These are phyloP conservation scores for Hirtodrosophila confusa DNA, from an alignment of 2,888 invertebrate genomes.

Conservation along the genomic window DNA sequence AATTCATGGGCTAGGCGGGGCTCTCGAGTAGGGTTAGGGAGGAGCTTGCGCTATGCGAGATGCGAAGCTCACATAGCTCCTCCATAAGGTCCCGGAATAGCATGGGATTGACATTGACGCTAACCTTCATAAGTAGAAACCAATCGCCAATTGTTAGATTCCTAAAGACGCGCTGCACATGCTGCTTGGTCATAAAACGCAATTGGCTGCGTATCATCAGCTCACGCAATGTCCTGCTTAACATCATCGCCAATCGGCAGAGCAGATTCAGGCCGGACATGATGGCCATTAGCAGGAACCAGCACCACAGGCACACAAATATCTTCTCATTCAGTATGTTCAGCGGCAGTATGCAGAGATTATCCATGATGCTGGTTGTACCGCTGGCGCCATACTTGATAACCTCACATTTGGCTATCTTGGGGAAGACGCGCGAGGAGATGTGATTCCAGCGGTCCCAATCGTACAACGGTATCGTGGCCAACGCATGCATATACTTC, in stretches of 20 bases:
- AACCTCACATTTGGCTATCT: constrained; percentile 95
- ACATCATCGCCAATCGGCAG: constrained; percentile 87
- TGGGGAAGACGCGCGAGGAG: constrained; percentile 83
- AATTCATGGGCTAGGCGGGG: constrained; percentile 26
- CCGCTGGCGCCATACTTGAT: constrained; percentile 94
- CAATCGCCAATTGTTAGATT: constrained; percentile 88
- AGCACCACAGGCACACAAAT: constrained; percentile 90
- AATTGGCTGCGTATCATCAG: constrained; percentile 77
- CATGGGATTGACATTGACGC: constrained; percentile 90
- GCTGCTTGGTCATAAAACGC: constrained; percentile 71
- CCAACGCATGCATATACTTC: constrained; percentile 78
- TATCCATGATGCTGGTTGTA: constrained; percentile 91
- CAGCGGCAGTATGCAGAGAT: constrained; percentile 89
- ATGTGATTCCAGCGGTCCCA: constrained; percentile 82
- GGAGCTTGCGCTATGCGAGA: constrained; percentile 38
- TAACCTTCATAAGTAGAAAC: constrained; percentile 90
- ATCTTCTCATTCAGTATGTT: constrained; percentile 93
- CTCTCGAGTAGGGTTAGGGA: constrained; percentile 62
- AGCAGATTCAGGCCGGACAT: constrained; percentile 87
- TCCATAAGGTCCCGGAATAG: constrained; percentile 88
- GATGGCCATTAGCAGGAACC: constrained; percentile 88
- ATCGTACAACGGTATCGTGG: constrained; percentile 76
- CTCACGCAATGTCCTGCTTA: constrained; percentile 81
- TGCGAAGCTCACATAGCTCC: constrained; percentile 83
- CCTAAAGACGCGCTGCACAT: constrained; percentile 69